Conservation (phyloP, 1,140 invertebrate species). For the Cecropterus lyciades region DNA sequence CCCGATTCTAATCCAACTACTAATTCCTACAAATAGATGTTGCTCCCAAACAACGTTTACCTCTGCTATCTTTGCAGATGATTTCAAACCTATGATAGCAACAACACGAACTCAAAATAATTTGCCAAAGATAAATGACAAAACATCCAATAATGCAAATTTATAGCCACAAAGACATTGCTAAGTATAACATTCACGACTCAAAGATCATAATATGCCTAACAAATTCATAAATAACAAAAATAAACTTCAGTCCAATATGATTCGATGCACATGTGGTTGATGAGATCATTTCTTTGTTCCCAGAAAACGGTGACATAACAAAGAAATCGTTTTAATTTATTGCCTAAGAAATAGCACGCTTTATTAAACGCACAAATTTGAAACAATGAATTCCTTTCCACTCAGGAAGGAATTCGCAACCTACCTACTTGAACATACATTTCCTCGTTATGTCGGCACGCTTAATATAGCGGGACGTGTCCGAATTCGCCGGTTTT, state of each 20-base stretch:
- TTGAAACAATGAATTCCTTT: constrained; percentile 20
- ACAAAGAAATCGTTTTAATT: constrained; percentile 28
- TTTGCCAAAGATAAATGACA: neutral
- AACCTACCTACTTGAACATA: constrained; percentile 1
- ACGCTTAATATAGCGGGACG: constrained; percentile 12
- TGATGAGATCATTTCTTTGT: constrained; percentile 21
- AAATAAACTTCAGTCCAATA: neutral
- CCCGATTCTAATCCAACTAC: constrained; percentile 6
- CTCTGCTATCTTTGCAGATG: no score
- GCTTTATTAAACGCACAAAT: constrained; percentile 25
- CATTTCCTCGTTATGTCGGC: constrained; percentile 23
- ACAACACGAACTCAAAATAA: no score
- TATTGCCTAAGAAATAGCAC: constrained; percentile 13
- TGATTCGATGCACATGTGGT: constrained; percentile 2
- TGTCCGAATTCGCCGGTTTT: neutral
- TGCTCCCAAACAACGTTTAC: neutral
- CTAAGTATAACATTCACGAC: constrained; percentile 14
- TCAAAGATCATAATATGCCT: constrained; percentile 14
- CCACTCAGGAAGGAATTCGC: constrained; percentile 18
- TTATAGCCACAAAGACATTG: constrained; percentile 14
- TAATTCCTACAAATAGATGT: constrained; percentile 14
- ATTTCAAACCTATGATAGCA: no score
- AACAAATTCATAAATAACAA: neutral
- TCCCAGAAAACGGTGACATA: constrained; percentile 7
- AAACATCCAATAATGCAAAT: neutral